These are phyloP conservation scores for Capromys pilorides DNA, from an alignment of 2,797 vertebrate species.

Conservation along the genomic window DNA sequence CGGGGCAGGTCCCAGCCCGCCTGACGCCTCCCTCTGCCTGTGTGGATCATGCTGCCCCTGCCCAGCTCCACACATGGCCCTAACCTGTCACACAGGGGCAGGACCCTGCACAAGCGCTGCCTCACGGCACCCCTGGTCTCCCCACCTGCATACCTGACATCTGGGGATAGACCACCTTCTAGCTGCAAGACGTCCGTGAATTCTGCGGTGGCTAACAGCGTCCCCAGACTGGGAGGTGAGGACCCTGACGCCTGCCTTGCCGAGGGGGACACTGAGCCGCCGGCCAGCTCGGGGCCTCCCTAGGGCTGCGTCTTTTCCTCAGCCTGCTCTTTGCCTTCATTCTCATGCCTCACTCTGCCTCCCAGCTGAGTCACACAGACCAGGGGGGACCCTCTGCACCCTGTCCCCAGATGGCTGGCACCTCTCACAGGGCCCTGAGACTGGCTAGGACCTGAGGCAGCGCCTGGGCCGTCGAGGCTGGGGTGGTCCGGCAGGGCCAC, in stretches of 20 bases:
- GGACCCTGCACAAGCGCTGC: not conserved
- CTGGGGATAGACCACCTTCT: rapidly evolving
- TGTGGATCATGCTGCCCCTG: not conserved
- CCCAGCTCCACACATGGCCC: not conserved
- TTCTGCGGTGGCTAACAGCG: rapidly evolving
- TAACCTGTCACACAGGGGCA: not conserved
- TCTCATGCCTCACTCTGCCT: not conserved
- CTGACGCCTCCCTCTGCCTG: rapidly evolving
- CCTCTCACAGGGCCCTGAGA: not conserved
- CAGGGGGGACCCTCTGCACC: not conserved
- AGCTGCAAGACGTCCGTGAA: rapidly evolving
- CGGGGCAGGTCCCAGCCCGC: not conserved
- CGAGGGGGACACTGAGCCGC: not conserved
- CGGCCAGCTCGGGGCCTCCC: not conserved
- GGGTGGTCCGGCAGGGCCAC: not conserved
- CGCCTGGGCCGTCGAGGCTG: not conserved
- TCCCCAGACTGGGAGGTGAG: not conserved
- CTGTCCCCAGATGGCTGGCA: not conserved
- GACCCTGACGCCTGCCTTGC: not conserved
- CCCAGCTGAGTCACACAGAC: rapidly evolving
- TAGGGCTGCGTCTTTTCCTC: not conserved
- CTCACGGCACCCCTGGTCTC: not conserved
- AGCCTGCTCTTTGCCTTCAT: not conserved
- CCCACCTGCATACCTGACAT: rapidly evolving
- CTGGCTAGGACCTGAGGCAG: not conserved